Conservation (phyloP, 2,888 invertebrate species). For the Boloria euphrosyne region DNA sequence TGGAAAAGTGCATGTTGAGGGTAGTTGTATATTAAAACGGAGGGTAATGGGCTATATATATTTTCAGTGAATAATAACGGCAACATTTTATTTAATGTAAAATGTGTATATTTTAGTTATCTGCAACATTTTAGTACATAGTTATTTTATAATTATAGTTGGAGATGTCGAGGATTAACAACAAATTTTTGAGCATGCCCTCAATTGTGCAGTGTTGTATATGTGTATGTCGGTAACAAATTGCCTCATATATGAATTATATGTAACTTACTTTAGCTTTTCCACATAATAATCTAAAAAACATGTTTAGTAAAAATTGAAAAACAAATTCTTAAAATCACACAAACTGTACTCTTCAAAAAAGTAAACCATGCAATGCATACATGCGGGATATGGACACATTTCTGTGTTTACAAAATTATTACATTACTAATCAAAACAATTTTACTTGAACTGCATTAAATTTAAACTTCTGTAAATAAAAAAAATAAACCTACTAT, state of each 20-base stretch:
- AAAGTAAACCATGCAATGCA: slow-evolving; percentile 69
- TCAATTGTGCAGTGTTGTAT: slow-evolving; percentile 66
- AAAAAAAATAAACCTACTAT: slow-evolving; percentile 1
- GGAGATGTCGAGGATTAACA: slow-evolving; percentile 56
- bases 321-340: slow-evolving; percentile 40
- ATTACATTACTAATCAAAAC: slow-evolving; percentile 51
- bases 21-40: slow-evolving; percentile 18
- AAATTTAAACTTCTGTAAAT: not conserved
- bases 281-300: slow-evolving; percentile 23
- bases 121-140: slow-evolving; percentile 54
- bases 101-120: slow-evolving; percentile 43
- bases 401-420: slow-evolving; percentile 59
- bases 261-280: slow-evolving; percentile 20
- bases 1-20: slow-evolving; percentile 23
- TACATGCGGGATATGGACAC: slow-evolving; percentile 60
- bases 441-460: not conserved
- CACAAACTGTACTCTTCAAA: slow-evolving; percentile 66
- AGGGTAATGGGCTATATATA: slow-evolving; percentile 30
- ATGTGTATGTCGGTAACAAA: slow-evolving; percentile 39
- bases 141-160: slow-evolving; percentile 64
- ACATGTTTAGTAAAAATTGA: slow-evolving; percentile 13
- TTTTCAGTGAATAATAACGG: slow-evolving; percentile 41
- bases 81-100: slow-evolving; percentile 40
- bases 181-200: slow-evolving; percentile 75
- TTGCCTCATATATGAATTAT: slow-evolving; percentile 30